Conservation (phyloP, 2,113 vertebrate genomes). For the Rhinoptilus africanus region DNA sequence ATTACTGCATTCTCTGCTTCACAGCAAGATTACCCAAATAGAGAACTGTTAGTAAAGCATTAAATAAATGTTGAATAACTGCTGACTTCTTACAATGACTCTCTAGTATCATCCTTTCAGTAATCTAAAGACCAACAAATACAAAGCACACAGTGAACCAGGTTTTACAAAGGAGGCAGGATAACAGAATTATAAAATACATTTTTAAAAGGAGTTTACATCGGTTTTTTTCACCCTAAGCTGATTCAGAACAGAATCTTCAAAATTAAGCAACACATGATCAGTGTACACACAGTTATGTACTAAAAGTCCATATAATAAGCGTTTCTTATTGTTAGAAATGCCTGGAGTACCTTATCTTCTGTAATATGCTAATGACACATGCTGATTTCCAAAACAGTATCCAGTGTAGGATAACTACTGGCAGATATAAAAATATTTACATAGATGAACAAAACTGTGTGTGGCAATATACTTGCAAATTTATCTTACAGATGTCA, state of each 20-base stretch:
- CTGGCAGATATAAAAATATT: neutral
- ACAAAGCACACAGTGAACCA: neutral
- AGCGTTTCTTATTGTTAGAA: neutral
- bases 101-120: neutral
- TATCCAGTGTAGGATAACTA: neutral
- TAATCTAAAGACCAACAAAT: neutral
- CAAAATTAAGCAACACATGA: neutral
- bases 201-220: neutral
- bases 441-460: neutral
- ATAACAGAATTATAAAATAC: neutral
- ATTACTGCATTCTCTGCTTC: neutral
- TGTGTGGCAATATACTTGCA: neutral
- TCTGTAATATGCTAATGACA: neutral
- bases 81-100: neutral
- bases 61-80: neutral
- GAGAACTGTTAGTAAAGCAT: neutral
- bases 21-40: neutral
- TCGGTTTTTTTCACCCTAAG: neutral
- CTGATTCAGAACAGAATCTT: neutral
- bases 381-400: neutral
- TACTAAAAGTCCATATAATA: neutral
- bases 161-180: neutral
- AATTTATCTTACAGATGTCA: constrained; percentile 22
- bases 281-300: neutral
- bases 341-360: neutral